Evolutionary conservation across 1,140 invertebrate genomes (phyloP), one percentile per base, ranked within the genome.

Genomic region (Nasonia longicornis): DNA sequence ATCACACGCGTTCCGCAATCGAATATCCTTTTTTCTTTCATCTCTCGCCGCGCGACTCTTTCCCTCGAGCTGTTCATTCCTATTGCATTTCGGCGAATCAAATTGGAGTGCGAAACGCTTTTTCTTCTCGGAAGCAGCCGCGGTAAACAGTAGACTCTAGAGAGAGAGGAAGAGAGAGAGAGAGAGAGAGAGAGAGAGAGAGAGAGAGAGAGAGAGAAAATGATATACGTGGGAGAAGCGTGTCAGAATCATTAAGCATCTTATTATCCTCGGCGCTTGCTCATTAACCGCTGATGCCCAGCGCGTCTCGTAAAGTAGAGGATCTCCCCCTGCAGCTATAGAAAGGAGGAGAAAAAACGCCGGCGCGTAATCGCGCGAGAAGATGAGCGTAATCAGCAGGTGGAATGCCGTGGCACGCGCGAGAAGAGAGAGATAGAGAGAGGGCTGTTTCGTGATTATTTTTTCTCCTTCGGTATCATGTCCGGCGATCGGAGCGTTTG

Each of bases 381-480:
- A 73, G 74, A 58, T 58, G 52, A 58, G 52, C 70, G 63, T 82
- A 79, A 82, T 82, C 81, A 82, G 77, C 66, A 79, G 38, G 58
- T 31, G 38, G 58, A 79, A 71, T 79, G 67, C n/a, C 8, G 14
- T 3, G 42, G 45, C 77, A 71, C 69, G 26, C n/a, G 20, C 63
- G 35, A 10, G 70, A 77, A 26, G 52, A 20, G 52, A 6, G 16
- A 20, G 16, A 58, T 31, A 26, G n/a, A 74, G 77, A 26, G 26
- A 26, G 26, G 26, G 31, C 69, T 10, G 52, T 75, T 82, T 79
- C 73, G 71, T 64, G 80, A 64, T 81, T 77, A 63, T 70, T 14
- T 38, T 20, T 71, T 71, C 11, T 42, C 26, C 26, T 38, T 48
- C 14, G 14, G 45, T 35, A 35, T 35, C 31, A 35, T 35, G 4